Conservation (phyloP, 1,140 invertebrate genomes). For the Drosophila novamexicana region DNA sequence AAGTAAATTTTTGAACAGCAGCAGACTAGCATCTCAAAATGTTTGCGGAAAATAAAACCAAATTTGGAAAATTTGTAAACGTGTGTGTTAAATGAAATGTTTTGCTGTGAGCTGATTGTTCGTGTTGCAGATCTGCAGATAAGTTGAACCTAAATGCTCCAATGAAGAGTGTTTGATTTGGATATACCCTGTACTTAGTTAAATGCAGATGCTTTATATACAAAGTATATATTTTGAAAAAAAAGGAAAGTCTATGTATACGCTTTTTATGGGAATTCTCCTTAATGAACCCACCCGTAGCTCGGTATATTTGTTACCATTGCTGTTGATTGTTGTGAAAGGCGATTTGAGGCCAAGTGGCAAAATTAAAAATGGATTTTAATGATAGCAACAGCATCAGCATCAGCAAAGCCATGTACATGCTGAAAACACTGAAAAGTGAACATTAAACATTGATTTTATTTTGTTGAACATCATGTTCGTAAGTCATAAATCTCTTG, state of each 20-base stretch:
- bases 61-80: conserved; percentile 8
- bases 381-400: conserved; percentile 51
- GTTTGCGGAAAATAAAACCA: conserved; percentile 25
- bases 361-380: conserved; percentile 68
- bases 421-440: conserved; percentile 20
- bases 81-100: conserved; percentile 20
- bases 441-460: conserved; percentile 15
- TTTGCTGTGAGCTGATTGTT: background rate
- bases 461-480: conserved; percentile 52
- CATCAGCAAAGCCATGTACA: conserved; percentile 12
- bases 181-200: background rate
- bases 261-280: background rate
- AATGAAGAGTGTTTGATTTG: background rate
- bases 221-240: background rate
- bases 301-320: background rate
- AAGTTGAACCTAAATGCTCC: background rate
- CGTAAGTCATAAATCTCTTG: conserved; percentile 69
- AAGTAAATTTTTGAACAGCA: conserved; percentile 13
- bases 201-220: no score
- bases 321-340: conserved; percentile 28
- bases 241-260: background rate
- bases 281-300: conserved; percentile 26
- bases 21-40: conserved; percentile 20
- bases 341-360: conserved; percentile 19
- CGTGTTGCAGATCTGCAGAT: background rate